phyloP scores from a whole-genome alignment of 2,797 vertebrate genomes.

The Apodemus agrarius region DNA sequence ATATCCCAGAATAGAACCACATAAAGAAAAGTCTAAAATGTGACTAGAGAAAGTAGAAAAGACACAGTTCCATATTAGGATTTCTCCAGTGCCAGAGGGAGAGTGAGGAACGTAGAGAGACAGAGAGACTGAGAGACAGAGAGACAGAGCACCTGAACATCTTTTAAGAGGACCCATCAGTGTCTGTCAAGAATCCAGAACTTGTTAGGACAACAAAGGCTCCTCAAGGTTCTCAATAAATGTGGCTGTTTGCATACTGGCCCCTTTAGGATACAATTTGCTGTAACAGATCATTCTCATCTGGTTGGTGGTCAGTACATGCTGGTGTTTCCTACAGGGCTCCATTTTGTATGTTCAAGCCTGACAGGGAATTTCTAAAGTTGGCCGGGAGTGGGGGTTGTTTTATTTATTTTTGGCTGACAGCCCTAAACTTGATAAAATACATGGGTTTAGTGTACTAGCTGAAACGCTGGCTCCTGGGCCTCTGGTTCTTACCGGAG shows the following conservation, averaged over 20 bases:
- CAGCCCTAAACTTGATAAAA: slow-evolving; percentile 46
- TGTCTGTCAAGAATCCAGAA: neutral
- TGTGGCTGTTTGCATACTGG: neutral
- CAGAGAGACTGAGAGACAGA: neutral
- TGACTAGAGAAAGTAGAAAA: neutral
- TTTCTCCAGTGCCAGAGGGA: neutral
- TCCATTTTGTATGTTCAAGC: neutral
- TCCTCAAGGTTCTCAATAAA: neutral
- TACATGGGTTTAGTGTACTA: slow-evolving; percentile 16
- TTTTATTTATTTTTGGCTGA: slow-evolving; percentile 7
- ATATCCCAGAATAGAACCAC: neutral
- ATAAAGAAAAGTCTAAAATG: neutral
- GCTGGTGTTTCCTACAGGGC: neutral
- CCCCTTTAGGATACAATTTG: neutral
- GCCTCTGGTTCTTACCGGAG: neutral
- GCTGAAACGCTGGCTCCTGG: neutral
- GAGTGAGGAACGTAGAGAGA: too few relatives aligned
- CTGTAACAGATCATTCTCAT: neutral
- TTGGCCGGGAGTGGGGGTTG: neutral
- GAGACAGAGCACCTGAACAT: neutral
- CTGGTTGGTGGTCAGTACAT: neutral
- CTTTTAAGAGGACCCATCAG: neutral
- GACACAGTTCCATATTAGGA: neutral
- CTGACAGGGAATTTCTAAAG: slow-evolving; percentile 12
- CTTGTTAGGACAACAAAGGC: neutral